phyloP scores from a whole-genome alignment of 2,888 invertebrate genomes.

The Epistrophe eligans region DNA sequence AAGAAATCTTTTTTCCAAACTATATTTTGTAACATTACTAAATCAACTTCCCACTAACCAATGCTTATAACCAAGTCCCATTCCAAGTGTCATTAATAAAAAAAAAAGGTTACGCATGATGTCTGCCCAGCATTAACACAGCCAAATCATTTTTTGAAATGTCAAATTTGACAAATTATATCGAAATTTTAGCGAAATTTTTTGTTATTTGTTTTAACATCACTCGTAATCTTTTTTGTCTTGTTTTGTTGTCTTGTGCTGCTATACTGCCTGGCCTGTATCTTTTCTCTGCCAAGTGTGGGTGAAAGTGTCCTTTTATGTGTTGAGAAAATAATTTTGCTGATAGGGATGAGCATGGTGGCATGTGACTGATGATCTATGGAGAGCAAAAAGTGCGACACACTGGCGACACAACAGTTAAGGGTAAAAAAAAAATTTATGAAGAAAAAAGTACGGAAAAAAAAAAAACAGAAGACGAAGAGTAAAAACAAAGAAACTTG shows the following conservation, averaged over 20 bases:
- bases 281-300: neutral
- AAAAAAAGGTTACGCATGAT: neutral
- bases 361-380: slow-evolving; percentile 42
- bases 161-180: slow-evolving; percentile 66
- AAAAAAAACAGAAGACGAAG: neutral
- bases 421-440: neutral
- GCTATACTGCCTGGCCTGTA: neutral
- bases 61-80: neutral
- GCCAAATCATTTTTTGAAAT: slow-evolving; percentile 57
- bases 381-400: slow-evolving; percentile 38
- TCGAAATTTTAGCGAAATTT: slow-evolving; percentile 35
- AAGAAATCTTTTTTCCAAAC: neutral
- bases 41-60: neutral
- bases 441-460: neutral
- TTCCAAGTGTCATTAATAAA: neutral
- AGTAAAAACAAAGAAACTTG: slow-evolving; percentile 30
- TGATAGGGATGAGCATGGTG: slow-evolving; percentile 17
- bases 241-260: neutral
- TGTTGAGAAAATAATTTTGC: slow-evolving; percentile 33
- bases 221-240: neutral
- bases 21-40: neutral
- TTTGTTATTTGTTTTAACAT: slow-evolving; percentile 1
- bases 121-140: slow-evolving; percentile 10
- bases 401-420: slow-evolving; percentile 39
- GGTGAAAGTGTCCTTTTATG: slow-evolving; percentile 38